Base-by-base conservation (phyloP, 2,113 vertebrate genomes). In the Scophthalmus maximus region DNA sequence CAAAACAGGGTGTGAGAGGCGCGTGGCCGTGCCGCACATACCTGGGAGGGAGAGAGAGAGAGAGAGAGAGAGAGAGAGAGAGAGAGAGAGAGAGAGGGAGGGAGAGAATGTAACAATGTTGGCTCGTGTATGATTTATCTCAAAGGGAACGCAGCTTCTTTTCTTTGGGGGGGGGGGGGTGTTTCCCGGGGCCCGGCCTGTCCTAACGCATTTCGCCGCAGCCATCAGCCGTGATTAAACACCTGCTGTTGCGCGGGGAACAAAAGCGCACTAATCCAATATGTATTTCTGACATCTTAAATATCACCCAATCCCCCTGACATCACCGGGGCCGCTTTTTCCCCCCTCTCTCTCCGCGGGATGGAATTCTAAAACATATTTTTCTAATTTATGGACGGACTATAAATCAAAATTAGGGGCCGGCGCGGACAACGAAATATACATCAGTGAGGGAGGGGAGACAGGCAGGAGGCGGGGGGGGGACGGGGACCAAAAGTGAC, bases 331-430 rank as follows among this genome's bases (percentile, higher is more conserved):
- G 14, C 95, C 94, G 95, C 95, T 94, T 96, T 79, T 96, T 95
- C 95, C 93, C 92, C n/a, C 95, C 94, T 95, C 95, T 94, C 96
- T 79, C 96, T 95, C 95, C 93, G 92, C 93, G 88, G 95, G 94
- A 97, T 96, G 95, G 94, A 97, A 97, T 97, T 99, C 96, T 96
- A 97, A 95, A 98, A 96, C 97, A 98, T 97, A 98, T 98, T 99
- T 97, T 97, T 98, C 95, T 98, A 96, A 99, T 98, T 99, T 98
- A 97, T 97, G 96, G 95, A 96, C 95, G 96, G 96, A 98, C 96
- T 97, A 98, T 98, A 98, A 99, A 99, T 98, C 97, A 98, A 98
- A 97, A 99, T 99, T 98, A 98, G 97, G n/a, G n/a, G 96, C 66
- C 93, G 85, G 92, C 93, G 92, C 93, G 96, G 96, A 96, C 97